phyloP scores from a whole-genome alignment of 2,113 vertebrate species.

The Columbina picui region DNA sequence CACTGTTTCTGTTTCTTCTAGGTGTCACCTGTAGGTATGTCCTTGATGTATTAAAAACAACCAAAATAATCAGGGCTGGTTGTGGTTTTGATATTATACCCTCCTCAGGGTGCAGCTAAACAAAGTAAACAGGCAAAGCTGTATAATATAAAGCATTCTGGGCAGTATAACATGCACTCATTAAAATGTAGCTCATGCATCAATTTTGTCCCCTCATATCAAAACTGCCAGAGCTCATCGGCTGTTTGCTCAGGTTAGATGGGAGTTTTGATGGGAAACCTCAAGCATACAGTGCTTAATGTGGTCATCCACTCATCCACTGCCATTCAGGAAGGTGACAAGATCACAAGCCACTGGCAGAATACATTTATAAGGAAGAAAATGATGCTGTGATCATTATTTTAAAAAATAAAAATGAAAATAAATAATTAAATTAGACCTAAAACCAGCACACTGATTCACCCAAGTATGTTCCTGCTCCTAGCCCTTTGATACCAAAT shows the following conservation, averaged over 20 bases:
- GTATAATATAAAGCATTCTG: background rate
- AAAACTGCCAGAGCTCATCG: slow-evolving; percentile 40
- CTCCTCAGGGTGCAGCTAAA: background rate
- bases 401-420: background rate
- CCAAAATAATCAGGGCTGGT: background rate
- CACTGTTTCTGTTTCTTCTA: background rate
- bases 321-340: slow-evolving; percentile 1
- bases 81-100: background rate
- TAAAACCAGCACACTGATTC: background rate
- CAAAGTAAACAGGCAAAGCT: background rate
- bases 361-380: background rate
- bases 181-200: slow-evolving; percentile 35
- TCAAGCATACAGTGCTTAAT: background rate
- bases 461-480: background rate
- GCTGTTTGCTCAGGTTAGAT: background rate
- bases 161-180: background rate
- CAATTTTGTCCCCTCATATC: background rate
- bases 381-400: accelerated
- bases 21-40: background rate
- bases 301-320: background rate
- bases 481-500: background rate
- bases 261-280: background rate
- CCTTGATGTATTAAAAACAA: background rate
- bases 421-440: background rate
- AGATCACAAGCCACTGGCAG: background rate